Evolutionary conservation across 1,140 invertebrate genomes (phyloP).

Genomic region (Gonatopus flavifemur): DNA sequence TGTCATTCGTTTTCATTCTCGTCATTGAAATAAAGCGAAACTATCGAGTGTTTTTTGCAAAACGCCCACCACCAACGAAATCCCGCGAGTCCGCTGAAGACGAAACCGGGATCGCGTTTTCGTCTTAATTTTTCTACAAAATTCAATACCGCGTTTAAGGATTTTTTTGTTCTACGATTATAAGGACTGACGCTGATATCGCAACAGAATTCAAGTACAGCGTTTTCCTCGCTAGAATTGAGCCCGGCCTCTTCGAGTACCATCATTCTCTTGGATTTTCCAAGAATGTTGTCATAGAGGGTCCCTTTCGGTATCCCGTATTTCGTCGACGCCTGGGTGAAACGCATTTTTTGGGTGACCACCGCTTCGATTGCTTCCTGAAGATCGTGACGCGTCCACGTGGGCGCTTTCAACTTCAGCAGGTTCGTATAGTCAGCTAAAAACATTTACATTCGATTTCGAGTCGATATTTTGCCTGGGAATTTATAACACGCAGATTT

Average conservation of each 20-base stretch:
- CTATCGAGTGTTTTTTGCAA: slow-evolving; percentile 77
- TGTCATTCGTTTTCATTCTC: slow-evolving; percentile 51
- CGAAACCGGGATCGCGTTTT: slow-evolving; percentile 65
- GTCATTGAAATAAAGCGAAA: slow-evolving; percentile 66
- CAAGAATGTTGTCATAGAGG: slow-evolving; percentile 77
- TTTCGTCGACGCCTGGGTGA: slow-evolving; percentile 71
- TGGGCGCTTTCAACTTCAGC: slow-evolving; percentile 73
- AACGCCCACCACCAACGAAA: slow-evolving; percentile 83
- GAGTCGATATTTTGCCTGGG: slow-evolving; percentile 23
- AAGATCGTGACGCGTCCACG: slow-evolving; percentile 73
- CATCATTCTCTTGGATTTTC: slow-evolving; percentile 76
- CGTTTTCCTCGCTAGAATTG: slow-evolving; percentile 64
- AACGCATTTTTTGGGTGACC: slow-evolving; percentile 74
- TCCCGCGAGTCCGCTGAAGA: slow-evolving; percentile 68
- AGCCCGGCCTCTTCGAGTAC: slow-evolving; percentile 71
- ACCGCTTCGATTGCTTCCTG: slow-evolving; percentile 76
- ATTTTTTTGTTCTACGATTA: slow-evolving; percentile 72
- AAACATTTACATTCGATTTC: slow-evolving; percentile 44
- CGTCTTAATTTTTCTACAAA: slow-evolving; percentile 68
- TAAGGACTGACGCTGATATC: slow-evolving; percentile 72
- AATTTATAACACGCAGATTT: too few species aligned
- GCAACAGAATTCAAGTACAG: slow-evolving; percentile 73
- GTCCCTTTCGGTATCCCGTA: slow-evolving; percentile 78
- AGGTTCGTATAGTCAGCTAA: slow-evolving; percentile 62
- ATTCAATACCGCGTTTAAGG: slow-evolving; percentile 64